Percentiles rank a stretch among this genome's conserved stretches.
Conservation (phyloP, 1,140 invertebrate genomes). For the Drosophila lacteicornis region DNA sequence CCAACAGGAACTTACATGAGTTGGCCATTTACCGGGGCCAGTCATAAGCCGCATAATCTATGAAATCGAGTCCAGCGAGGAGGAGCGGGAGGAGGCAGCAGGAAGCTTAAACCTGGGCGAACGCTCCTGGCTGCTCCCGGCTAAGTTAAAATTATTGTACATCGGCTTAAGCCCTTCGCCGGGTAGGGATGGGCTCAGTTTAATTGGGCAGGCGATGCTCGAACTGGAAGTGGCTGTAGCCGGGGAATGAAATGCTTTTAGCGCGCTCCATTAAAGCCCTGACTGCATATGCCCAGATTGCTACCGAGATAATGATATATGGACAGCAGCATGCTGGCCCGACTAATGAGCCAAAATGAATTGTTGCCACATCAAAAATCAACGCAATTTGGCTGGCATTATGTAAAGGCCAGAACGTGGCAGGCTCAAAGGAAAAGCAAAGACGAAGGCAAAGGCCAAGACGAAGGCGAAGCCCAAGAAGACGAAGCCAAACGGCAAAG, state of each 20-base stretch:
- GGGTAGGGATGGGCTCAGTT: constrained; percentile 27
- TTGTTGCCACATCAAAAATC: constrained; percentile 82
- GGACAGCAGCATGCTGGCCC: constrained; percentile 65
- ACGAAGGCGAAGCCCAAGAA: not conserved
- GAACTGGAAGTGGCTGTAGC: not conserved
- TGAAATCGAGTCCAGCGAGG: constrained; percentile 46
- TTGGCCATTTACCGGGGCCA: constrained; percentile 55
- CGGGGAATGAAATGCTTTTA: constrained; percentile 51
- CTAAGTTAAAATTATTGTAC: constrained; percentile 66
- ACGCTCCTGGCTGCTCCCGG: constrained; percentile 22
- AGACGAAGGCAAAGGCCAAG: constrained; percentile 1
- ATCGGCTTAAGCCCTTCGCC: constrained; percentile 58
- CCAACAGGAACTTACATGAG: constrained; percentile 48
- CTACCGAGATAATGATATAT: constrained; percentile 72
- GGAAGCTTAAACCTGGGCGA: constrained; percentile 43
- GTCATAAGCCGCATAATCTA: constrained; percentile 65
- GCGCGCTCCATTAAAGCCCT: constrained; percentile 51
- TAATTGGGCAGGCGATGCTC: constrained; percentile 33
- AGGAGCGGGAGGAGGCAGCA: not conserved
- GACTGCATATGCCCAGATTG: constrained; percentile 57
- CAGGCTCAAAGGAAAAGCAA: constrained; percentile 24
- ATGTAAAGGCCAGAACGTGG: constrained; percentile 63
- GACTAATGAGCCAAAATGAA: constrained; percentile 82
- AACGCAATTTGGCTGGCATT: constrained; percentile 80
- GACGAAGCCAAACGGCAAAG: constrained; percentile 48